Percentiles rank a stretch among this genome's conserved stretches.
phyloP scores from a whole-genome alignment of 2,888 invertebrate species.

The Phania funesta region DNA sequence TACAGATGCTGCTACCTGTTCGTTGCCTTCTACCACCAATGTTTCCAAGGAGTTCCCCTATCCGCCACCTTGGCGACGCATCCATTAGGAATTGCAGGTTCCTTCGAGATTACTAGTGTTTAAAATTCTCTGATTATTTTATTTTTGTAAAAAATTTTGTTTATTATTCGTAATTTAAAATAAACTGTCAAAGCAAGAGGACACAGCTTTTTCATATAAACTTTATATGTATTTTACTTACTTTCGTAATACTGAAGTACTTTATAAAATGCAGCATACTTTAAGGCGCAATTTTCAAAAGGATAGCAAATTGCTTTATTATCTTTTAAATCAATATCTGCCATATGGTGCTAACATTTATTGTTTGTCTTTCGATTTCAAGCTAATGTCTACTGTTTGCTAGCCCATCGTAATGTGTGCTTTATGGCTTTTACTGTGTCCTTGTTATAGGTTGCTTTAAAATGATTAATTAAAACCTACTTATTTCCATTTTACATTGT shows the following conservation, averaged over 20 bases:
- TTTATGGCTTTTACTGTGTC: neutral
- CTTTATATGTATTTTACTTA: too few relatives aligned
- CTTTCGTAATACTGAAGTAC: too few relatives aligned
- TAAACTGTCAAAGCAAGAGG: neutral
- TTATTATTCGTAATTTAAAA: too few relatives aligned
- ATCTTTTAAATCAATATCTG: neutral
- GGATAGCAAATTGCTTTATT: neutral
- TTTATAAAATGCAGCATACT: neutral
- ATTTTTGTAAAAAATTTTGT: too few relatives aligned
- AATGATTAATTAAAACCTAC: slow-evolving; percentile 2
- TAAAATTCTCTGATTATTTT: too few relatives aligned
- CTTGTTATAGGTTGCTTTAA: neutral
- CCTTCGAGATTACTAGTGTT: too few relatives aligned
- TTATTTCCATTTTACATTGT: neutral
- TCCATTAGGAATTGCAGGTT: too few relatives aligned
- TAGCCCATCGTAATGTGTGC: neutral
- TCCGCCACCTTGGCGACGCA: too few relatives aligned
- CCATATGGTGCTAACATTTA: slow-evolving; percentile 6
- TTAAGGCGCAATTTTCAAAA: neutral
- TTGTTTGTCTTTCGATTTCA: neutral
- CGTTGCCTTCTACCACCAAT: too few relatives aligned
- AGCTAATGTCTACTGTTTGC: neutral
- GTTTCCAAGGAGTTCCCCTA: too few relatives aligned
- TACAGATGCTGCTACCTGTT: too few relatives aligned
- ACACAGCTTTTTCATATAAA: too few relatives aligned